These are phyloP conservation scores for Sminthurides bifidus DNA, from an alignment of 1,140 invertebrate genomes.

Conservation along the genomic window DNA sequence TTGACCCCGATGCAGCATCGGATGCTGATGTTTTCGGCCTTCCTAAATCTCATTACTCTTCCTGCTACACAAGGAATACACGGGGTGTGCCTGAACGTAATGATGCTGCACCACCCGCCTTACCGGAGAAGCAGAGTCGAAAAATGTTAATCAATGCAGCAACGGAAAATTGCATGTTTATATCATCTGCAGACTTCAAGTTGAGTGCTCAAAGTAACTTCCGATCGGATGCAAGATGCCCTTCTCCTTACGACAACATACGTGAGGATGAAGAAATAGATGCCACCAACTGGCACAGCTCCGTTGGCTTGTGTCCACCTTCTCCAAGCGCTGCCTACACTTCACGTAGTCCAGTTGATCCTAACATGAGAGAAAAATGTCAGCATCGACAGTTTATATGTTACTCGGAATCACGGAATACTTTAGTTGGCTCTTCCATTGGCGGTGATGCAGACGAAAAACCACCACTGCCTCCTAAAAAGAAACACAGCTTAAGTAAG, in stretches of 20 bases:
- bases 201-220: no score
- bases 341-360: background rate
- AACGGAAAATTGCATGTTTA: no score
- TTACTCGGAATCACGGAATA: conserved; percentile 26
- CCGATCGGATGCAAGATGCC: conserved; percentile 6
- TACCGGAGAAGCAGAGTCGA: background rate
- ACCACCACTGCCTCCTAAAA: conserved; percentile 30
- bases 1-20: conserved; percentile 20
- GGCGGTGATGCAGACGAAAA: conserved; percentile 14
- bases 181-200: no score
- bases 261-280: conserved; percentile 16
- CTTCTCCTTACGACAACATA: conserved; percentile 30
- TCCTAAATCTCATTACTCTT: no score
- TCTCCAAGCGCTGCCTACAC: background rate
- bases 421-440: conserved; percentile 14
- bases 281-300: conserved; percentile 16
- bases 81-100: no score
- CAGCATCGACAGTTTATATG: conserved; percentile 22
- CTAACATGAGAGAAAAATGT: background rate
- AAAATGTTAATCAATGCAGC: no score
- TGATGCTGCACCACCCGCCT: background rate
- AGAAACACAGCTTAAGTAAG: conserved; percentile 31
- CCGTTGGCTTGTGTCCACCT: background rate
- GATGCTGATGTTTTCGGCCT: conserved; percentile 30
- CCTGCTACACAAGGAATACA: no score